Base-by-base conservation (phyloP, 1,140 invertebrate species). In the Hycleus cichorii region DNA sequence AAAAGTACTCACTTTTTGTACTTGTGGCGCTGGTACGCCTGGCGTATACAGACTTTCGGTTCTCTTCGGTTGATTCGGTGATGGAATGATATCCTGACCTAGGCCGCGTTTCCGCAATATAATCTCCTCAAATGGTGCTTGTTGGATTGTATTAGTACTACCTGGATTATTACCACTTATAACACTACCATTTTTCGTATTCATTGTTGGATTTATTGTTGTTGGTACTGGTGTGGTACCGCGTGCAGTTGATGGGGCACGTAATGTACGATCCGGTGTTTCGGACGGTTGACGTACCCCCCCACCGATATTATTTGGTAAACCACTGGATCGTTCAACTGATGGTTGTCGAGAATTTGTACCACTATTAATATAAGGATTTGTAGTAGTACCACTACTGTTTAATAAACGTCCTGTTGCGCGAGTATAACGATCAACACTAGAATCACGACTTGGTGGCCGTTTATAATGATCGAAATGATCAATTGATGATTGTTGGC, bases 391-490 rank as follows among this genome's bases (percentile, higher is more conserved):
- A 42, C 40, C 40, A 9, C 5, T 9, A n/a, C 40, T 11, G 11
- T 11, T 42, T 10, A 42, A 42, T 53, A 79, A 57, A 43, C 78
- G 68, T 48, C 78, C 80, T 3, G 80, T 77, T 18, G 82, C 82
- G 59, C 85, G 77, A 1, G 84, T 80, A 69, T 89, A 92, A 55
- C 89, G 80, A 77, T 93, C 91, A 39, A 92, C 87, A 63, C 90
- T 93, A 61, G 87, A 88, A 69, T 93, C 91, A 69, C 90, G 78
- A 76, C 90, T 92, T 2, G 90, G 89, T 51, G 90, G 88, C 69
- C 88, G 80, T 73, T 93, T 92, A 71, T 97, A 98, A 71, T 97
- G 94, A 77, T 97, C 93, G 73, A 97, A 84, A 69, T 84, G 82
- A 65, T 85, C 83, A 62, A 84, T 85, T 38, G 82, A 84, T 2